phyloP scores from a whole-genome alignment of 2,113 vertebrate species.

The Cepphus grylle region DNA sequence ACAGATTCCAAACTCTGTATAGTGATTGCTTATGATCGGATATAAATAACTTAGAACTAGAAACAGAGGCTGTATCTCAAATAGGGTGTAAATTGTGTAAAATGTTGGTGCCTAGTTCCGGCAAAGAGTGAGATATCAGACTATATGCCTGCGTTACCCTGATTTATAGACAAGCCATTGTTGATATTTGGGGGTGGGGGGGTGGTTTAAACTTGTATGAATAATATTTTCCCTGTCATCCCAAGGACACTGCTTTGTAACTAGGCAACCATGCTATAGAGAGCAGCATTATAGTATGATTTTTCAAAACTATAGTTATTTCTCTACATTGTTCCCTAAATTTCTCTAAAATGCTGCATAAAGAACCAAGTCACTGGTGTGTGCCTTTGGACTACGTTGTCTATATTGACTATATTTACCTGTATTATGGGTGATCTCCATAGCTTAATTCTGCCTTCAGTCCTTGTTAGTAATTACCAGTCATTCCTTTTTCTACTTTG shows the following conservation, averaged over 20 bases:
- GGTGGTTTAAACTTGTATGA: not conserved
- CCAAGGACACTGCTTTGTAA: conserved; percentile 17
- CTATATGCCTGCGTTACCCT: not conserved
- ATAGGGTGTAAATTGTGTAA: not conserved
- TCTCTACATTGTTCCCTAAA: not conserved
- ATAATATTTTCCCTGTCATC: not conserved
- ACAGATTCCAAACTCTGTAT: not conserved
- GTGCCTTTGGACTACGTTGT: not conserved
- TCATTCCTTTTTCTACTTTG: not conserved
- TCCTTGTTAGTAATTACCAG: not conserved
- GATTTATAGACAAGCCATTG: not conserved
- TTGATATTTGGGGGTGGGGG: not conserved
- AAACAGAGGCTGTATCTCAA: not conserved
- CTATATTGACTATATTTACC: not conserved
- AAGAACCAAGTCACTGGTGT: not conserved
- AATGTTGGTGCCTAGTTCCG: not conserved
- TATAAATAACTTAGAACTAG: not conserved
- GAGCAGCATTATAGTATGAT: not conserved
- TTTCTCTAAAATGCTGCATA: not conserved
- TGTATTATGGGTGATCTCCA: not conserved
- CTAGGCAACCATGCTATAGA: conserved; percentile 34
- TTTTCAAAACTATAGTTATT: not conserved
- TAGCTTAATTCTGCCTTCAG: not conserved
- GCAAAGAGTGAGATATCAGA: not conserved
- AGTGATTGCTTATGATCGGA: not conserved